A percentile compares a stretch with the other conserved stretches of the same genome.
Conservation (phyloP, 2,888 invertebrate genomes). For the Dione vanillae region DNA sequence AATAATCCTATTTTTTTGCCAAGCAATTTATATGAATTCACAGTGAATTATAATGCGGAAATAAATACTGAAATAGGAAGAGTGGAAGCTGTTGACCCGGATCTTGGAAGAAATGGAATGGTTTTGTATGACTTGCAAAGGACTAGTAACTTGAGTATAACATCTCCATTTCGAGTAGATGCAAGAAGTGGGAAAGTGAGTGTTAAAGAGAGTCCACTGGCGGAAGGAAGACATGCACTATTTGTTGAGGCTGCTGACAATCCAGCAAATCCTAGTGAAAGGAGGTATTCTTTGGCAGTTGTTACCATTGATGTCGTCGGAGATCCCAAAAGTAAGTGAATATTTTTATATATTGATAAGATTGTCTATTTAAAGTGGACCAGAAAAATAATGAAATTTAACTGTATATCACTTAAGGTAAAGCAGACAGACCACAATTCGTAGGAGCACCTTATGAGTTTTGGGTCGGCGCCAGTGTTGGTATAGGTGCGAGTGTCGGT, state of each 20-base stretch:
- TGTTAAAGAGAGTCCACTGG: constrained; percentile 86
- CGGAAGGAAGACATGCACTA: constrained; percentile 89
- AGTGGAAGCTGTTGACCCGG: constrained; percentile 92
- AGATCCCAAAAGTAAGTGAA: constrained; percentile 70
- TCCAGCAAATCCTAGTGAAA: constrained; percentile 92
- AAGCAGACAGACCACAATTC: constrained; percentile 88
- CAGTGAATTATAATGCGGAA: constrained; percentile 87
- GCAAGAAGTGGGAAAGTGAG: constrained; percentile 88
- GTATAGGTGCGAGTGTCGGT: constrained; percentile 93
- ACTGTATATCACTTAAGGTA: neutral
- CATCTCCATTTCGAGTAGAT: constrained; percentile 89
- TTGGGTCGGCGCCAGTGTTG: constrained; percentile 94
- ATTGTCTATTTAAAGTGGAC: no score
- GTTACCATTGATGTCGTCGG: constrained; percentile 90
- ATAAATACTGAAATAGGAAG: constrained; percentile 90
- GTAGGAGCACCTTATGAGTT: constrained; percentile 94
- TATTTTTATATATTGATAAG: constrained; percentile 39
- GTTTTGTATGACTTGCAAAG: constrained; percentile 90
- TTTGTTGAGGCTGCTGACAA: constrained; percentile 94
- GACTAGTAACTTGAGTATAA: constrained; percentile 86
- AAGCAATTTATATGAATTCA: constrained; percentile 92
- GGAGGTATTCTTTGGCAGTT: constrained; percentile 92
- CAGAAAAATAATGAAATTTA: neutral
- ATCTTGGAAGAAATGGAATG: constrained; percentile 89
- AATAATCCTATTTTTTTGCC: constrained; percentile 94